Evolutionary conservation across 2,888 invertebrate species (phyloP).

Genomic region (Himalopsyche tibetana): DNA sequence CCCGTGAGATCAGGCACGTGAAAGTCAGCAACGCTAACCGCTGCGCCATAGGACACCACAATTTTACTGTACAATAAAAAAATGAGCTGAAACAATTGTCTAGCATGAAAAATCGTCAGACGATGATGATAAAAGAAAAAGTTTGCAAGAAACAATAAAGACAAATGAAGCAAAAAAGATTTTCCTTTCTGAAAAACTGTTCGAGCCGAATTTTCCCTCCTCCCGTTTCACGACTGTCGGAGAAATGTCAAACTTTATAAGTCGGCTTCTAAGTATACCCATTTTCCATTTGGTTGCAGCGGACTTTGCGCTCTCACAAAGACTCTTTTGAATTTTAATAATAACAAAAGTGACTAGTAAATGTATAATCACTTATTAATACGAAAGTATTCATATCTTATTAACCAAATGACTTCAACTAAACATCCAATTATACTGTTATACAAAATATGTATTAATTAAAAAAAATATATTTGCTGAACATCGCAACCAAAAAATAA

Average conservation of each 20-base stretch:
- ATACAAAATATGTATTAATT: too few relatives aligned
- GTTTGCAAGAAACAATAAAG: constrained; percentile 21
- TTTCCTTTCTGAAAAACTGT: constrained; percentile 26
- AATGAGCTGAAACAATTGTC: background rate
- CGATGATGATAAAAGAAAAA: constrained; percentile 16
- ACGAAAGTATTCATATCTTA: background rate
- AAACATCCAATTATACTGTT: too few relatives aligned
- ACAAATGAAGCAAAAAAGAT: constrained; percentile 34
- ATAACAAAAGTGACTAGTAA: constrained; percentile 11
- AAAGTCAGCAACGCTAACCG: too few relatives aligned
- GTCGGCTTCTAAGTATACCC: constrained; percentile 15
- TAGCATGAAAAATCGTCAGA: background rate
- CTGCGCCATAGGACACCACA: too few relatives aligned
- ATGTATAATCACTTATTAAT: background rate
- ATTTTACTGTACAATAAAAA: background rate
- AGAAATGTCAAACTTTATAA: constrained; percentile 27
- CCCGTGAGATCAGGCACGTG: too few relatives aligned
- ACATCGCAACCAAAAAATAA: too few relatives aligned
- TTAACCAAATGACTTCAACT: too few relatives aligned
- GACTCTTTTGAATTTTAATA: background rate
- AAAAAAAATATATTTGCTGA: too few relatives aligned
- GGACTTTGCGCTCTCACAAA: background rate
- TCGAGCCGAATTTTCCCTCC: constrained; percentile 15
- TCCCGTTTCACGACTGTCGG: background rate
- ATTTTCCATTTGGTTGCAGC: constrained; percentile 34